phyloP scores from a whole-genome alignment of 2,797 vertebrate species.

The Bufotes viridis region DNA sequence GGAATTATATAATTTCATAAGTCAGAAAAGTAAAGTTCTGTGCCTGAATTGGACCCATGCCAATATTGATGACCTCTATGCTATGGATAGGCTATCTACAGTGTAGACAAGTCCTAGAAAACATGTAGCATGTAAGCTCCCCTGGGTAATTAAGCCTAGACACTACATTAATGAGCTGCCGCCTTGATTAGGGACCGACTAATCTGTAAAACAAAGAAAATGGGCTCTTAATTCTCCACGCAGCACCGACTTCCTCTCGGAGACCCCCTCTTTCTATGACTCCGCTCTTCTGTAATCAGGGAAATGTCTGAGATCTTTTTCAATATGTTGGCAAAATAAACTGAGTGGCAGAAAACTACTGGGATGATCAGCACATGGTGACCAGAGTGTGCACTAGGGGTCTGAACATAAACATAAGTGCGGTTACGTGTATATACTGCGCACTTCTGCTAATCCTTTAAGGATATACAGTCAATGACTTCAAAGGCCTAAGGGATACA shows the following conservation, averaged over 20 bases:
- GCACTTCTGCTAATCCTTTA: constrained; percentile 55
- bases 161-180: no score
- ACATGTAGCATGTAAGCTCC: no score
- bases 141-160: no score
- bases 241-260: neutral
- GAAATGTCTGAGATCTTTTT: constrained; percentile 39
- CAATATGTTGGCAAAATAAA: constrained; percentile 55
- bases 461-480: constrained; percentile 55
- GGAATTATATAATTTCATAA: no score
- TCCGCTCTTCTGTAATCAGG: constrained; percentile 47
- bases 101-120: no score
- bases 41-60: no score
- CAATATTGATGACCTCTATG: no score
- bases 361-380: constrained; percentile 46
- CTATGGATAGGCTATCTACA: no score
- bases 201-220: neutral
- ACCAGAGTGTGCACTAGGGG: constrained; percentile 44
- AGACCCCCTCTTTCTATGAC: neutral
- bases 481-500: constrained; percentile 46
- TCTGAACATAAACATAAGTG: constrained; percentile 50
- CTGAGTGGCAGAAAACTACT: constrained; percentile 47
- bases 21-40: no score
- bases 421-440: constrained; percentile 55
- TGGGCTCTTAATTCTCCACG: neutral
- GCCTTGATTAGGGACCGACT: no score